Percentiles rank a stretch among this genome's conserved stretches.
phyloP scores from a whole-genome alignment of 1,140 invertebrate species.

The Ladona fulva region DNA sequence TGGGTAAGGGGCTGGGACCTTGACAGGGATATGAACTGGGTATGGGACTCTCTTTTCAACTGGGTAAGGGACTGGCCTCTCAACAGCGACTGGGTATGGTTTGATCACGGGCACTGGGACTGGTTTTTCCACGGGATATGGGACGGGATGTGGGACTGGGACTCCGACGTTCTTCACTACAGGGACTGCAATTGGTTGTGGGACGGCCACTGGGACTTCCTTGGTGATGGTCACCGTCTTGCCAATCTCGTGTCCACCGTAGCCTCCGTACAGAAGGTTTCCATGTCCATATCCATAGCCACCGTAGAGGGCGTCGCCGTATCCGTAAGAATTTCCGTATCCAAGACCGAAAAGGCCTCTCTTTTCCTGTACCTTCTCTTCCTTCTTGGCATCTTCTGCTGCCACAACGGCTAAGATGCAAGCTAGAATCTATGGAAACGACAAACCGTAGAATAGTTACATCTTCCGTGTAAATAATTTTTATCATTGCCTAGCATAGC shows the following conservation, averaged over 20 bases:
- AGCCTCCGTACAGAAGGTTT: neutral
- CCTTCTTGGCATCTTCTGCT: neutral
- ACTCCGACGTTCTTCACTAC: conserved; percentile 1
- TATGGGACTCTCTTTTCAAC: conserved; percentile 15
- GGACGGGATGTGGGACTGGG: neutral
- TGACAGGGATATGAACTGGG: conserved; percentile 19
- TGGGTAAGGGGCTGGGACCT: conserved; percentile 14
- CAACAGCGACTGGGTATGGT: neutral
- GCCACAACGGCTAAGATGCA: neutral
- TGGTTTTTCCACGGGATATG: neutral
- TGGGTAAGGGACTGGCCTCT: conserved; percentile 11
- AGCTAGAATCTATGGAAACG: no score
- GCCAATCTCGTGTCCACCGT: neutral
- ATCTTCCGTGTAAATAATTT: no score
- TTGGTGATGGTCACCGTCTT: neutral
- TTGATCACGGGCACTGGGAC: neutral
- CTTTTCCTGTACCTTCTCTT: neutral
- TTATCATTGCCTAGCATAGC: no score
- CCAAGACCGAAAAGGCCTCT: conserved; percentile 12
- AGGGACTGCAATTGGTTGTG: neutral
- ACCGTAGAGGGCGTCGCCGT: no score
- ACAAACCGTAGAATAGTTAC: no score
- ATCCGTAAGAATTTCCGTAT: neutral
- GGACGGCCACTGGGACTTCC: neutral
- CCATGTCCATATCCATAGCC: neutral